Percentiles rank a stretch among this genome's conserved stretches.
Conservation (phyloP, 2,113 vertebrate species). For the Regulus satrapa region DNA sequence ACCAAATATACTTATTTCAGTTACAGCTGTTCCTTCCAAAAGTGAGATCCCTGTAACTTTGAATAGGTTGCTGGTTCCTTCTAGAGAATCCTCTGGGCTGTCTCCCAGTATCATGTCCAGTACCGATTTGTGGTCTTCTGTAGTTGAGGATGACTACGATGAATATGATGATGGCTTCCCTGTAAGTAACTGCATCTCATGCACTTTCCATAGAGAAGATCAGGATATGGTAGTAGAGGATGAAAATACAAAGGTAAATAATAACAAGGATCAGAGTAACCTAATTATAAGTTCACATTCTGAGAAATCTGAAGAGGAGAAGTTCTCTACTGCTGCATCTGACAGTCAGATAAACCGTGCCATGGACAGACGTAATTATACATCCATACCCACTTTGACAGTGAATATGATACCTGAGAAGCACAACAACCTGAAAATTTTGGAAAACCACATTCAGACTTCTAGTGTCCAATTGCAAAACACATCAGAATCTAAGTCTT, state of each 20-base stretch:
- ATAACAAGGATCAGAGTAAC: conserved; percentile 63
- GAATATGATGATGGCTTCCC: conserved; percentile 71
- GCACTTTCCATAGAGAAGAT: conserved; percentile 74
- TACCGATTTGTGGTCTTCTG: conserved; percentile 51
- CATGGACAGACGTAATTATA: conserved; percentile 20
- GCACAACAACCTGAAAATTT: conserved; percentile 29
- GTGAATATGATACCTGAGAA: conserved; percentile 20
- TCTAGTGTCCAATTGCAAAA: conserved; percentile 32
- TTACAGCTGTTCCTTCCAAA: conserved; percentile 69
- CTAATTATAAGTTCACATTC: conserved; percentile 69
- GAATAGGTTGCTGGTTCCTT: conserved; percentile 58
- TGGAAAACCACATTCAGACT: conserved; percentile 75
- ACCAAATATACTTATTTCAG: conserved; percentile 69
- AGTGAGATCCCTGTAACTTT: conserved; percentile 58
- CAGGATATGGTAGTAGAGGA: conserved; percentile 77
- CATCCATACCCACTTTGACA: not conserved
- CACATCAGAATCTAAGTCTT: conserved; percentile 68
- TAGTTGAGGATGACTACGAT: conserved; percentile 69
- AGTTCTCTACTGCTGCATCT: conserved; percentile 32
- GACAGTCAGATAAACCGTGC: conserved; percentile 21
- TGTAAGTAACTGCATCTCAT: conserved; percentile 80
- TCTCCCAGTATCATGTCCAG: conserved; percentile 59
- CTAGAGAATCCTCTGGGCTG: conserved; percentile 63
- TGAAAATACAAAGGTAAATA: conserved; percentile 71
- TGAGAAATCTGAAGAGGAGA: conserved; percentile 65